Evolutionary conservation across 2,888 invertebrate species (phyloP), one percentile per base, ranked within the genome.

Genomic region (Miltochrista miniata): DNA sequence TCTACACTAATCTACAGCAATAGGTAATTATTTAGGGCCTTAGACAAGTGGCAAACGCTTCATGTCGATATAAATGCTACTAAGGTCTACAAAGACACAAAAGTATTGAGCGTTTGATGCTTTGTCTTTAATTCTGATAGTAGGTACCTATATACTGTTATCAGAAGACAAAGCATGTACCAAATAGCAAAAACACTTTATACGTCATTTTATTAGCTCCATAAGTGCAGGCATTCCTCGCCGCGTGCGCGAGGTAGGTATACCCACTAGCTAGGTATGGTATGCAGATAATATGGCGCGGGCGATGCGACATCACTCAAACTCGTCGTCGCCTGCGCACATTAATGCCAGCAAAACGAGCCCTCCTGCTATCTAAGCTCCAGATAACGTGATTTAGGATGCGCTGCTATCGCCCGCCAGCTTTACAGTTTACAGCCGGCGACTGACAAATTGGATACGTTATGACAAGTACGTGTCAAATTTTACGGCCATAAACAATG

Each of bases 351-450:
- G 58, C 41, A 56, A 55, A 18, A 30, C 55, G 64, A 42, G 12
- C 51, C 44, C 5, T 24, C 18, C 50, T 42, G 45, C 50, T 67
- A 62, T 71, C 68, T 50, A n/a, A n/a, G 14, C 53, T 29, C 15
- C 46, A 56, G 72, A 72, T 72, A 68, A 66, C 63, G 61, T 56
- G 76, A 61, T 64, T 67, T 64, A 69, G 55, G 55, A 54, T 52
- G 49, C 46, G 47, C 36, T 35, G 44, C 15, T 59, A 55, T 54
- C 55, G 12, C 50, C 49, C 33, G n/a, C n/a, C 43, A 24, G 44
- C 44, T 54, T 41, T 14, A 47, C 46, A 31, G 42, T 59, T 61
- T 61, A 69, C 61, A 39, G 8, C 35, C 35, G 7, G 30, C 30
- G 30, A 49, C 60, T 65, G 68, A 71, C 59, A 69, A 66, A 70